Percentiles rank a stretch among this genome's conserved stretches.
Evolutionary conservation across 1,140 invertebrate species (phyloP).

Genomic region (Zaprionus camerounensis): DNA sequence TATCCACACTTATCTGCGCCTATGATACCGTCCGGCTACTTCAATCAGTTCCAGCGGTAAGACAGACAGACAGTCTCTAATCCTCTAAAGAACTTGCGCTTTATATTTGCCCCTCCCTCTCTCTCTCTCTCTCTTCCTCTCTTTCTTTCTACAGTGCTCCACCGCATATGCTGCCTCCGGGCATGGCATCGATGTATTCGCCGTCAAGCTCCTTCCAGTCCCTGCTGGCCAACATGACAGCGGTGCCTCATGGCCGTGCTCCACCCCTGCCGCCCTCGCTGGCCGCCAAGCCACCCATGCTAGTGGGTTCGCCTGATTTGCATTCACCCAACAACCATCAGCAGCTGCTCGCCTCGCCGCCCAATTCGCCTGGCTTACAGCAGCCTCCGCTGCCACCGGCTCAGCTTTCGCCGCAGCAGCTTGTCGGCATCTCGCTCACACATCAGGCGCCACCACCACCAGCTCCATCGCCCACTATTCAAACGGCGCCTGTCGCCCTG

Average conservation of each 20-base stretch:
- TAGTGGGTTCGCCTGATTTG: slow-evolving; percentile 81
- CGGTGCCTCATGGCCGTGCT: slow-evolving; percentile 87
- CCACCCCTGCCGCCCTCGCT: slow-evolving; percentile 84
- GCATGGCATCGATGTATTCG: slow-evolving; percentile 87
- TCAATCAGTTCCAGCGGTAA: slow-evolving; percentile 84
- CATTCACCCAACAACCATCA: slow-evolving; percentile 80
- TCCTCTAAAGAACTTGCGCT: not conserved
- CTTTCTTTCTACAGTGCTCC: slow-evolving; percentile 85
- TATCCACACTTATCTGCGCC: slow-evolving; percentile 86
- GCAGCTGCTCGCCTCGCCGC: slow-evolving; percentile 84
- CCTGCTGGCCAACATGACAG: slow-evolving; percentile 91
- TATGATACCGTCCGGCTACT: slow-evolving; percentile 84
- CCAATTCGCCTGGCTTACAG: slow-evolving; percentile 86
- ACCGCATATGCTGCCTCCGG: slow-evolving; percentile 87
- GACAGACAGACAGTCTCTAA: not conserved
- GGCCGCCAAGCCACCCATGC: slow-evolving; percentile 69
- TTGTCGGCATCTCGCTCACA: slow-evolving; percentile 71
- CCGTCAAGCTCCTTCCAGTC: slow-evolving; percentile 92
- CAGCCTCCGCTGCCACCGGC: slow-evolving; percentile 47
- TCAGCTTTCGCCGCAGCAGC: slow-evolving; percentile 61
- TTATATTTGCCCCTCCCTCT: not conserved
- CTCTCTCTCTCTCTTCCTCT: not conserved
- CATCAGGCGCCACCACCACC: slow-evolving; percentile 56
- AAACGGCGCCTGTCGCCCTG: slow-evolving; percentile 65
- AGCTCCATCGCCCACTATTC: slow-evolving; percentile 62